Base-by-base conservation (phyloP, 2,797 vertebrate species). In the Lagocephalus sceleratus region DNA sequence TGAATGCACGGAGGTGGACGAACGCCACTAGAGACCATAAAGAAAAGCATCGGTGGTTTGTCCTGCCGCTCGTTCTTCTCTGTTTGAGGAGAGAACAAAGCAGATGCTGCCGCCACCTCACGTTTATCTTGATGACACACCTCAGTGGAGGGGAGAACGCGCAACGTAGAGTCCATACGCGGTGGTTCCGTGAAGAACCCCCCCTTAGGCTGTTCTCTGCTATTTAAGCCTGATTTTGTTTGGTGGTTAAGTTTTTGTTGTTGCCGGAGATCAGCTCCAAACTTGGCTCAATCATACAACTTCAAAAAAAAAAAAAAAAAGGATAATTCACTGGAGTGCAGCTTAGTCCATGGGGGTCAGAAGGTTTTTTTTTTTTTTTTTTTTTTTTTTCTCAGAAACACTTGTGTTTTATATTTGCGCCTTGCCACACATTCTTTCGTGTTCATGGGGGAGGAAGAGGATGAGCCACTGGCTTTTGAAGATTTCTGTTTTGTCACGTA, bases 361-460 rank as follows among this genome's bases (percentile, higher is more conserved):
- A 14, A 72, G 29, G 2, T 15, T 0, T 32, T 49, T 58, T 50
- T 61, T 67, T 51, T 57, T 11, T 15, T 0, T 32, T 49, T 58
- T 50, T 61, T 67, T 51, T 57, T 54, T 51, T 60, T 43, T 60
- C 73, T 60, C 70, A 63, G 84, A 83, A 85, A 86, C 88, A 87
- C 88, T 90, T 86, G 82, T 91, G 90, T 89, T 91, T 90, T 76
- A 79, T 88, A 91, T 90, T 91, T 90, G 81, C 81, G 87, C 82
- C 82, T 87, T 85, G 86, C 86, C 83, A 72, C 85, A 91, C 87
- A 90, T 91, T 91, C 88, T 81, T 90, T 35, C 51, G 81, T 68
- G 78, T 82, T 88, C 78, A 78, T 75, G 76, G 81, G 83, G 82
- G 85, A 82, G 71, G 69, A 79, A 60, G 61, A 71, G 57, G 69